Evolutionary conservation across 92 coral and sea anemone genomes (phyloP).

Genomic region (Parazoanthus darwini): DNA sequence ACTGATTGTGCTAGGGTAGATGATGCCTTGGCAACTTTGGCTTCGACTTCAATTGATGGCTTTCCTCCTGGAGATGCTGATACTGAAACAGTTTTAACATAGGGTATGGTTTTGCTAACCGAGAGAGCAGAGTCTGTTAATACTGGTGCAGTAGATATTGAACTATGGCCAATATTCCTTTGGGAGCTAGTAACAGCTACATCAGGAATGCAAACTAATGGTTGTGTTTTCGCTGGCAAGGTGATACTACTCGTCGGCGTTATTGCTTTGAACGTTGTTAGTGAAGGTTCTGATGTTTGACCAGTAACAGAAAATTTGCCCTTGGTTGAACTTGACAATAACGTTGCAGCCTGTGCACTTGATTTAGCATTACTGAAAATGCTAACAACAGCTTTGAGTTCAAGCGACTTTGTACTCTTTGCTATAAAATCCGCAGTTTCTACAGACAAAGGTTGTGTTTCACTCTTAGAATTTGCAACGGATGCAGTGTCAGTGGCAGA

Average conservation of each 20-base stretch:
- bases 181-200: neutral
- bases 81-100: neutral
- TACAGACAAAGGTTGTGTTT: neutral
- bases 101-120: conserved; percentile 14
- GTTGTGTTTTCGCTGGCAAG: neutral
- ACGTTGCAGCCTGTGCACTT: conserved; percentile 17
- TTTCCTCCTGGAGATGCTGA: neutral
- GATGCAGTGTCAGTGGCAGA: neutral
- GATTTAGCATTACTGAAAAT: neutral
- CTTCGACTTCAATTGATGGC: neutral
- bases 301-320: neutral
- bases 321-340: neutral
- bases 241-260: neutral
- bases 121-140: neutral
- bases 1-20: neutral
- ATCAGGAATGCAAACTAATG: neutral
- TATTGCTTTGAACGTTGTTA: neutral
- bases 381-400: neutral
- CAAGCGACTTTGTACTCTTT: neutral
- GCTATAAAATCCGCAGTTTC: neutral
- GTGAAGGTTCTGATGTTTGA: conserved; percentile 3
- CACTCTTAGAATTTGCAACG: neutral
- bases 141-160: neutral
- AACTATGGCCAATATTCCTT: neutral
- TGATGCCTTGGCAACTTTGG: neutral